A percentile compares a stretch with the other conserved stretches of the same genome.
Conservation (phyloP, 2,797 vertebrate species). For the Alosa sapidissima region DNA sequence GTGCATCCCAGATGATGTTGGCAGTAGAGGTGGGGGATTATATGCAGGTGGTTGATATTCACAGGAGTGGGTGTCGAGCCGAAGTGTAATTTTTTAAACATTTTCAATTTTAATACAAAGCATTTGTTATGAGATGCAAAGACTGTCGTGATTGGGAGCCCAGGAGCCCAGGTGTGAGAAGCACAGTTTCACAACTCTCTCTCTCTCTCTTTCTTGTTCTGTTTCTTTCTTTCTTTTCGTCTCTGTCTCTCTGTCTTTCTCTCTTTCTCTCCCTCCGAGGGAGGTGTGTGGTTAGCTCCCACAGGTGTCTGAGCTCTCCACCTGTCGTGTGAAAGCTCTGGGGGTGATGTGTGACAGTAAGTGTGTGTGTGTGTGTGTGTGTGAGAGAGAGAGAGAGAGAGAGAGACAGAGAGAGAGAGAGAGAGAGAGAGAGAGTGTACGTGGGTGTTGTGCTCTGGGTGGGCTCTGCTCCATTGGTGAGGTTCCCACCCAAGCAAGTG, state of each 20-base stretch:
- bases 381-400: background rate
- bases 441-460: background rate
- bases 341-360: conserved; percentile 15
- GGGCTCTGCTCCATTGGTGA: background rate
- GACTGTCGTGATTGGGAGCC: conserved; percentile 49
- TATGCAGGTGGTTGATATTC: conserved; percentile 14
- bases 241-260: background rate
- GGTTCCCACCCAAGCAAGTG: background rate
- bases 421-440: background rate
- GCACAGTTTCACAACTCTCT: background rate
- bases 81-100: conserved; percentile 16
- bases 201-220: background rate
- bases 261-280: conserved; percentile 6
- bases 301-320: conserved; percentile 66
- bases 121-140: conserved; percentile 15
- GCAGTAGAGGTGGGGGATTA: background rate
- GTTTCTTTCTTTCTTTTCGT: background rate
- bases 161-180: conserved; percentile 56
- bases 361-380: background rate
- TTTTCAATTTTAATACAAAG: conserved; percentile 7
- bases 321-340: conserved; percentile 60
- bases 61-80: background rate
- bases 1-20: background rate
- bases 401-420: background rate
- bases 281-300: conserved; percentile 54